A percentile compares a stretch with the other conserved stretches of the same genome.
Conservation (phyloP, 2,797 vertebrate species). For the Tokudaia muenninki region DNA sequence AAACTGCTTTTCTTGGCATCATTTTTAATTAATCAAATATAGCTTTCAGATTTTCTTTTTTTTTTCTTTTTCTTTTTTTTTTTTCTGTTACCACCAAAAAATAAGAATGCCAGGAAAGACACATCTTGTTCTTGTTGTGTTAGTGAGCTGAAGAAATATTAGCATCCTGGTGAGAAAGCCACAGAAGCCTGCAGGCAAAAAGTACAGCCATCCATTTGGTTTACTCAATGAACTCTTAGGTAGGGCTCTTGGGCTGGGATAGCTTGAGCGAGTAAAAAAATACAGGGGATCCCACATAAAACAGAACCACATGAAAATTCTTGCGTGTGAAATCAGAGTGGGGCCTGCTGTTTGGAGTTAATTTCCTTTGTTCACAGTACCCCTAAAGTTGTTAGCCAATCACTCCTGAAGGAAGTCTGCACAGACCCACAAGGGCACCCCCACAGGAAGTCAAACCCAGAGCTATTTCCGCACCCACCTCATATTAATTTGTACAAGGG, state of each 20-base stretch:
- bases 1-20: constrained; percentile 34
- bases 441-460: constrained; percentile 4
- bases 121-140: constrained; percentile 39
- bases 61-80: too few relatives aligned
- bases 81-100: neutral
- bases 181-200: constrained; percentile 17
- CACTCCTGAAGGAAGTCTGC: neutral
- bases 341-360: neutral
- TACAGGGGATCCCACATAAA: neutral
- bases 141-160: constrained; percentile 60
- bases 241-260: neutral
- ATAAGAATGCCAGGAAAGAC: neutral
- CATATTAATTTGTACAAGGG: constrained; percentile 50
- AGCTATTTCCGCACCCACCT: constrained; percentile 24
- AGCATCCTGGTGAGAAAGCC: constrained; percentile 35
- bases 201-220: neutral
- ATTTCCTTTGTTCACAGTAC: neutral
- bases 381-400: constrained; percentile 33
- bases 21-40: constrained; percentile 49
- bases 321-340: neutral
- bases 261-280: constrained; percentile 20
- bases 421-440: neutral
- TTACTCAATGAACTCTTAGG: neutral
- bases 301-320: neutral
- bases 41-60: constrained; percentile 32